phyloP scores from a whole-genome alignment of 2,797 vertebrate genomes.

The Leucoraja ocellata region DNA sequence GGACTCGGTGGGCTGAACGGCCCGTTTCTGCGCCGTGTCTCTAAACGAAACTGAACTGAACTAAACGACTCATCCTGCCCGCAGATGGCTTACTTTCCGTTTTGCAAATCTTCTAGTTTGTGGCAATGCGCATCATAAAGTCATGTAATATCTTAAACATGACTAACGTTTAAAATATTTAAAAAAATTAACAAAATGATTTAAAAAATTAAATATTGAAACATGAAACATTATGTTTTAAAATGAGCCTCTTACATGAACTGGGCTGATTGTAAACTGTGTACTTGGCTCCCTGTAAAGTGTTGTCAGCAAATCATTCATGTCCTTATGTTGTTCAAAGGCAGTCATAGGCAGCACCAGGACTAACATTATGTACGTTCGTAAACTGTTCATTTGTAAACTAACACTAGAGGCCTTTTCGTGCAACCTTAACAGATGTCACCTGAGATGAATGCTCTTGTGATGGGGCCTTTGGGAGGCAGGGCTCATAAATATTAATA shows the following conservation, averaged over 20 bases:
- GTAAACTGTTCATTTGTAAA: background rate
- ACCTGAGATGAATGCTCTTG: constrained; percentile 7
- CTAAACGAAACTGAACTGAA: too few species aligned
- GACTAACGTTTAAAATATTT: too few species aligned
- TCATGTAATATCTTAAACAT: background rate
- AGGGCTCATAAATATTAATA: constrained; percentile 10
- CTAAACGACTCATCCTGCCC: background rate
- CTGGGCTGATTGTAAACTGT: background rate
- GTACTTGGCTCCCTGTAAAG: background rate
- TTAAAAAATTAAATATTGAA: too few species aligned
- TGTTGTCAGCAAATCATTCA: constrained; percentile 12
- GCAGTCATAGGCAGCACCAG: background rate
- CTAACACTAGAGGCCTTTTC: constrained; percentile 22
- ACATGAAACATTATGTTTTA: background rate
- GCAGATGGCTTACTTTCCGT: background rate
- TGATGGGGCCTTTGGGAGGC: constrained; percentile 13
- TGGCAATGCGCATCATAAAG: background rate
- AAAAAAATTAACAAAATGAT: too few species aligned
- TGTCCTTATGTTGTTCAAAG: background rate
- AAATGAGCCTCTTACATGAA: background rate
- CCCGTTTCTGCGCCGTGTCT: too few species aligned
- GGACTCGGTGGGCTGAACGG: too few species aligned
- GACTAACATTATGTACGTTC: background rate
- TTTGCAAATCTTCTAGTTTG: background rate
- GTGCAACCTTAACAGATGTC: background rate